These are phyloP conservation scores for Cephalotes varians DNA, from an alignment of 2,888 invertebrate species.

Conservation along the genomic window DNA sequence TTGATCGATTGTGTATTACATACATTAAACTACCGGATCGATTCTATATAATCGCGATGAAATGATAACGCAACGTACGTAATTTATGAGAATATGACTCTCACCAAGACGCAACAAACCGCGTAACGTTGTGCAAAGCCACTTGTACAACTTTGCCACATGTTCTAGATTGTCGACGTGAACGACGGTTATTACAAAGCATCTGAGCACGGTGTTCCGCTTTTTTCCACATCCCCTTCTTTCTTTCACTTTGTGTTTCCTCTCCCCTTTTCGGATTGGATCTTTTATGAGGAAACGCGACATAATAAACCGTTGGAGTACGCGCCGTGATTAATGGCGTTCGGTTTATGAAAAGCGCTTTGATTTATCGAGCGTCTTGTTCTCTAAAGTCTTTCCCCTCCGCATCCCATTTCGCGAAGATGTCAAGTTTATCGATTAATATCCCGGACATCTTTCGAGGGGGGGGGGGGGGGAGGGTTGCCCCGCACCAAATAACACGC, in stretches of 20 bases:
- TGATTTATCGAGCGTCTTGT: conserved; percentile 55
- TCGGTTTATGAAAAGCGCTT: conserved; percentile 52
- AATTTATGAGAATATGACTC: conserved; percentile 42
- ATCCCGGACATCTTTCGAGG: conserved; percentile 30
- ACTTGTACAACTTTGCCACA: conserved; percentile 35
- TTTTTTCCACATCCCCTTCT: not conserved
- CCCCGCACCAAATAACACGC: conserved; percentile 18
- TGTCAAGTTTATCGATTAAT: conserved; percentile 43
- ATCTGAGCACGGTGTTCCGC: not conserved
- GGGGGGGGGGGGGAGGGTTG: too few relatives aligned
- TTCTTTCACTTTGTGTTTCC: not conserved
- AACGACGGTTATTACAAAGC: conserved; percentile 28
- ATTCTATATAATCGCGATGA: conserved; percentile 51
- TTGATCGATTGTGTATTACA: conserved; percentile 24
- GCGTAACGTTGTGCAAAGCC: conserved; percentile 32
- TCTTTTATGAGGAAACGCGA: conserved; percentile 51
- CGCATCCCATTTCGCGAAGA: not conserved
- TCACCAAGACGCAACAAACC: conserved; percentile 31
- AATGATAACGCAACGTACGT: conserved; percentile 42
- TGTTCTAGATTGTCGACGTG: conserved; percentile 25
- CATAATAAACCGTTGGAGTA: conserved; percentile 49
- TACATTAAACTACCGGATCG: conserved; percentile 40
- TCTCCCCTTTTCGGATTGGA: conserved; percentile 1
- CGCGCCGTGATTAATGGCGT: conserved; percentile 55
- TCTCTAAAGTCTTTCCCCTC: conserved; percentile 36